Evolutionary conservation across 2,797 vertebrate species (phyloP).

Genomic region (Cuculus canorus): DNA sequence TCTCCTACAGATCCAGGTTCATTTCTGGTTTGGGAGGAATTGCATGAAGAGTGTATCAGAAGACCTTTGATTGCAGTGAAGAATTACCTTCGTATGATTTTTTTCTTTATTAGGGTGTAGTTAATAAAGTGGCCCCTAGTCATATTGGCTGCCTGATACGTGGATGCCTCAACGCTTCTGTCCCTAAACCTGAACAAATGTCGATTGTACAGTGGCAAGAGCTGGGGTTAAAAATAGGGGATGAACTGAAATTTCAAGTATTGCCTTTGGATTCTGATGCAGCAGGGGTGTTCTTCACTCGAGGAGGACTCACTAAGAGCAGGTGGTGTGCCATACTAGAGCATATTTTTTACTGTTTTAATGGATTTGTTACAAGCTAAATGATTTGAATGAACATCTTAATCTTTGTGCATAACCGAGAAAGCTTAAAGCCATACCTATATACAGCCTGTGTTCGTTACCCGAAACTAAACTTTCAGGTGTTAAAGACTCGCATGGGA

Average conservation of each 20-base stretch:
- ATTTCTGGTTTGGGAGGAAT: neutral
- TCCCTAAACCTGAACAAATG: conserved; percentile 87
- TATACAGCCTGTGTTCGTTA: neutral
- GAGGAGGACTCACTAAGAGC: conserved; percentile 82
- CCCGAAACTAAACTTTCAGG: neutral
- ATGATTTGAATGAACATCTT: neutral
- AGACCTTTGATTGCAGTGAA: neutral
- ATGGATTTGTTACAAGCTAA: neutral
- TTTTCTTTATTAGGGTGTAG: conserved; percentile 81
- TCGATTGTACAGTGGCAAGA: conserved; percentile 84
- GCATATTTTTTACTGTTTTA: neutral
- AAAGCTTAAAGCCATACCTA: neutral
- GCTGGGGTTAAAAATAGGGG: conserved; percentile 82
- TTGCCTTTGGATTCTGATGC: conserved; percentile 88
- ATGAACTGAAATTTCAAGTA: conserved; percentile 89
- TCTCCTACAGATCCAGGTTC: neutral
- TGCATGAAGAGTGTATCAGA: neutral
- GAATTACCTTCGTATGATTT: neutral
- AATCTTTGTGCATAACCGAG: too few relatives aligned
- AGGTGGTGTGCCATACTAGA: conserved; percentile 70
- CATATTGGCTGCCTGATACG: conserved; percentile 95
- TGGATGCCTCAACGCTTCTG: conserved; percentile 94
- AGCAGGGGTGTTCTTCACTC: conserved; percentile 91
- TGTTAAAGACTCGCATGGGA: neutral
- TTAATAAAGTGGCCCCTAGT: conserved; percentile 91